These are phyloP conservation scores for Sesia bembeciformis DNA, from an alignment of 2,888 invertebrate species.

Conservation along the genomic window DNA sequence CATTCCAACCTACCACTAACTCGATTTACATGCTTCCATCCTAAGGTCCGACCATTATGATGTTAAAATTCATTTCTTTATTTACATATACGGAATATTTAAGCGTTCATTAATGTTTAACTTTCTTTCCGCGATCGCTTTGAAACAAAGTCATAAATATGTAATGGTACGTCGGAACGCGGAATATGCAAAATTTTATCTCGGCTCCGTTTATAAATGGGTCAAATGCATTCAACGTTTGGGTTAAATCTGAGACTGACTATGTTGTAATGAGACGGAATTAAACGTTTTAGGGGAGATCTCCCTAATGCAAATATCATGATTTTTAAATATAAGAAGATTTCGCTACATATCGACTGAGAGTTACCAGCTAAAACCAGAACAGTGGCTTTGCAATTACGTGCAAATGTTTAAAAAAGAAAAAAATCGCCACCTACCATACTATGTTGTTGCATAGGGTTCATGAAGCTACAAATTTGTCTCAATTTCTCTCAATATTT, in stretches of 20 bases:
- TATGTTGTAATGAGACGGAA: constrained; percentile 13
- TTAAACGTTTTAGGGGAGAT: neutral
- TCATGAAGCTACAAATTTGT: too few species aligned
- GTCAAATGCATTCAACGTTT: constrained; percentile 52
- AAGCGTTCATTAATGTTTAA: constrained; percentile 69
- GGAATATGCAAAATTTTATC: constrained; percentile 50
- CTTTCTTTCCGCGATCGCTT: constrained; percentile 57
- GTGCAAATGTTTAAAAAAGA: too few species aligned
- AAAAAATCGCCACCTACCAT: too few species aligned
- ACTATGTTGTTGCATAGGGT: too few species aligned
- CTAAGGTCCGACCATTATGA: constrained; percentile 33
- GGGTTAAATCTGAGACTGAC: constrained; percentile 27
- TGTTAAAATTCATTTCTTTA: constrained; percentile 63
- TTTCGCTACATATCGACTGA: too few species aligned
- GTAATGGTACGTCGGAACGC: constrained; percentile 48
- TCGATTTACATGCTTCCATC: constrained; percentile 34
- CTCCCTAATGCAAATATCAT: too few species aligned
- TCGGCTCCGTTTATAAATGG: constrained; percentile 41
- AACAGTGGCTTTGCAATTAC: too few species aligned
- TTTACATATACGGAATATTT: constrained; percentile 67
- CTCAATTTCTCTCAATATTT: too few species aligned
- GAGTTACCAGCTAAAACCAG: too few species aligned
- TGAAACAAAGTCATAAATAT: constrained; percentile 70
- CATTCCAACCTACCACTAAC: constrained; percentile 11
- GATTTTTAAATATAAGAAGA: too few species aligned